Percentiles rank a stretch among this genome's conserved stretches.
These are phyloP conservation scores for Hapalemur alaotrensis DNA, from an alignment of 2,797 vertebrate genomes.

Conservation along the genomic window DNA sequence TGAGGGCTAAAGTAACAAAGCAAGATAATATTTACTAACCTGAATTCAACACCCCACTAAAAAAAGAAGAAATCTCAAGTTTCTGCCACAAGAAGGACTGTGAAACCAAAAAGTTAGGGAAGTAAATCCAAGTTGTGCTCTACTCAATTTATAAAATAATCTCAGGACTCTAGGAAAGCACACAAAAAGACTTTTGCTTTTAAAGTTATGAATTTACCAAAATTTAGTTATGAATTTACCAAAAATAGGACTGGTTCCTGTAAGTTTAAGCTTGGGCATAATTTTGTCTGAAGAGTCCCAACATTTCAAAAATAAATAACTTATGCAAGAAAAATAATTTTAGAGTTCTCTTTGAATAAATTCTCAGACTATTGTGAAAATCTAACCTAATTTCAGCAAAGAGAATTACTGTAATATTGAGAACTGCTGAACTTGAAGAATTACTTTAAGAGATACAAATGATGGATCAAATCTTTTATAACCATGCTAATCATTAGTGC, in stretches of 20 bases:
- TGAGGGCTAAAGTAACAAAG: constrained; percentile 13
- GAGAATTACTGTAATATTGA: not conserved
- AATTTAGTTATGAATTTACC: not conserved
- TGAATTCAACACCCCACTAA: not conserved
- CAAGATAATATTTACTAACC: not conserved
- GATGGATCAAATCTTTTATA: not conserved
- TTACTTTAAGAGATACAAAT: not conserved
- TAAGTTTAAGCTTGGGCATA: not conserved
- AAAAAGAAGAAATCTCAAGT: not conserved
- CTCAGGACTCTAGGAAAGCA: not conserved
- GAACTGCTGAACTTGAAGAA: not conserved
- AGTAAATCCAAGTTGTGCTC: not conserved
- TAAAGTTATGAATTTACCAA: not conserved
- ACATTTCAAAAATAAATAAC: not conserved
- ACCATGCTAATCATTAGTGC: not conserved
- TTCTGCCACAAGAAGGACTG: not conserved
- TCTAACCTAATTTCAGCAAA: not conserved
- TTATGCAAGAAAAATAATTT: constrained; percentile 18
- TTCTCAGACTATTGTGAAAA: not conserved
- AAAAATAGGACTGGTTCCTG: not conserved
- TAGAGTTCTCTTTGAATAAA: not conserved
- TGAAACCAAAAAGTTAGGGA: not conserved
- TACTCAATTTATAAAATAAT: not conserved
- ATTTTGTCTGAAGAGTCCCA: not conserved
- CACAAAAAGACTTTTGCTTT: not conserved